Percentiles rank a stretch among this genome's conserved stretches.
Conservation (phyloP, 2,797 vertebrate genomes). For the Anniella stebbinsi region DNA sequence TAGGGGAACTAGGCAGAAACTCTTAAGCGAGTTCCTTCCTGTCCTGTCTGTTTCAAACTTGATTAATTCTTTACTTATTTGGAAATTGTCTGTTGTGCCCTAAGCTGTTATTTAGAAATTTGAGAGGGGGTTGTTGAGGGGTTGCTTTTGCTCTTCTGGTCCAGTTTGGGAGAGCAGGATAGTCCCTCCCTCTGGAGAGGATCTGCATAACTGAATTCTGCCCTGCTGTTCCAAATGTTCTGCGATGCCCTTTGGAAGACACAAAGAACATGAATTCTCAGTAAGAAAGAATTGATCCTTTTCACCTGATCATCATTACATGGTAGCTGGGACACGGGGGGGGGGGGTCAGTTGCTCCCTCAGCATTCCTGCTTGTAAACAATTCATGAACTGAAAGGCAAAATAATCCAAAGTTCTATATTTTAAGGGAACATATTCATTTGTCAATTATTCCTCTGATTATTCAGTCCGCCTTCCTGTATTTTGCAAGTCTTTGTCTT, state of each 20-base stretch:
- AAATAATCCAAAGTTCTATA: constrained; percentile 57
- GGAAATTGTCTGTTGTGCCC: neutral
- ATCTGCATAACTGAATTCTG: neutral
- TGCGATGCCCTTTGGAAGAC: neutral
- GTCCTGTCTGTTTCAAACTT: neutral
- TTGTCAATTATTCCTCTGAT: constrained; percentile 43
- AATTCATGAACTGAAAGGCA: constrained; percentile 70
- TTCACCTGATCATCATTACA: neutral
- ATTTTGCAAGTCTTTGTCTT: constrained; percentile 69
- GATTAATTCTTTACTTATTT: neutral
- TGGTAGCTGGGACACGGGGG: neutral
- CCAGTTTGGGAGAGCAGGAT: neutral
- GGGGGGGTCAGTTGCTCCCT: constrained; percentile 58
- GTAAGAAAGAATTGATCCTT: neutral
- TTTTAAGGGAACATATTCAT: constrained; percentile 48
- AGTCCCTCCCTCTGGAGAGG: too few relatives aligned
- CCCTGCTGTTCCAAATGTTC: neutral
- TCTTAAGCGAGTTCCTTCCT: neutral
- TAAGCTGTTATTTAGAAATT: neutral
- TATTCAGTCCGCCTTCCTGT: constrained; percentile 52
- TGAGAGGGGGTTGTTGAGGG: too few relatives aligned
- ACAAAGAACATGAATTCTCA: neutral
- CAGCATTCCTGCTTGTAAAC: constrained; percentile 69
- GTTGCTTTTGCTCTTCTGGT: neutral
- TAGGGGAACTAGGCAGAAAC: neutral